phyloP scores from a whole-genome alignment of 1,140 invertebrate species.

The Uloborus diversus region DNA sequence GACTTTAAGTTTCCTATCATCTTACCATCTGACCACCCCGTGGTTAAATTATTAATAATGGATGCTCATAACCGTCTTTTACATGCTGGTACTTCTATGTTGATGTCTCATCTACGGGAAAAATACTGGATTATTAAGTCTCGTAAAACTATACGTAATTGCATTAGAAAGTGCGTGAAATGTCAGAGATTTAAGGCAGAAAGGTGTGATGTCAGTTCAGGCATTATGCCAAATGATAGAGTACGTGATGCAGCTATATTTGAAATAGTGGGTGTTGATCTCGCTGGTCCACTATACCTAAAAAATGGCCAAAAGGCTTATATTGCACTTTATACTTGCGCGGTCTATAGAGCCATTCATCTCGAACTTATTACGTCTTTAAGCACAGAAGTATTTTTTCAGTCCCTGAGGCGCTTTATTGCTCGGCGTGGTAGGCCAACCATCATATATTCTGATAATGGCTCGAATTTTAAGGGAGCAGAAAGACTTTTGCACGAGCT shows the following conservation, averaged over 20 bases:
- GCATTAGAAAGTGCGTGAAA: not conserved
- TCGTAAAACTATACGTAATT: conserved; percentile 13
- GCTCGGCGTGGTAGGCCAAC: not conserved
- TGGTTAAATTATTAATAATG: not conserved
- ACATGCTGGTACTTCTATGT: not conserved
- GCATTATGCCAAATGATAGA: not conserved
- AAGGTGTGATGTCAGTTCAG: not conserved
- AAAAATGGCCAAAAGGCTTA: conserved; percentile 63
- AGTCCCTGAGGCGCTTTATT: conserved; percentile 7
- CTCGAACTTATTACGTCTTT: conserved; percentile 60
- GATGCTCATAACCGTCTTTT: not conserved
- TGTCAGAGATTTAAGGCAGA: conserved; percentile 20
- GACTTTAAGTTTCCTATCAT: conserved; percentile 5
- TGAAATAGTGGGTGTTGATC: conserved; percentile 11
- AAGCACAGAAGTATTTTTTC: conserved; percentile 48
- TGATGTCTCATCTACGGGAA: conserved; percentile 8
- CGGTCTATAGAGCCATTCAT: conserved; percentile 66
- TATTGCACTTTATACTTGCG: conserved; percentile 66
- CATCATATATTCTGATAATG: conserved; percentile 65
- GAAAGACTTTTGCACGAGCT: conserved; percentile 52
- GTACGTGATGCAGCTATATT: not conserved
- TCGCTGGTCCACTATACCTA: conserved; percentile 57
- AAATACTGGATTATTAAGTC: conserved; percentile 29
- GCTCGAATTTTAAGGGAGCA: conserved; percentile 62
- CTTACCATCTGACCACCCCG: not conserved